Conservation (phyloP, 2,797 vertebrate species). For the Gallinago solitaria region DNA sequence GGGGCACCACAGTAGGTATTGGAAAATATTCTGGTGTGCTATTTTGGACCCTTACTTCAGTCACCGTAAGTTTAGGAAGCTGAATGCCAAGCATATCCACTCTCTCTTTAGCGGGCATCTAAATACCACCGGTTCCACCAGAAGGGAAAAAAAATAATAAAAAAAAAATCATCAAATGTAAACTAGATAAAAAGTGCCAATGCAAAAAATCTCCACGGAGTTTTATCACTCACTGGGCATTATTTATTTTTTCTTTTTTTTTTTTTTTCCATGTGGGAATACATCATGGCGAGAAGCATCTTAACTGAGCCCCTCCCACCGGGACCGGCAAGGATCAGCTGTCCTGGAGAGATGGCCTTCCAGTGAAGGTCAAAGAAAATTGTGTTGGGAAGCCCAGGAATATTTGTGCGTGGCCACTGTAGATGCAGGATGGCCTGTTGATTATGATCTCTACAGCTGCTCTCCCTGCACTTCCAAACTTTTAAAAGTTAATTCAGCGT, state of each 20-base stretch:
- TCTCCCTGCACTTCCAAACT: neutral
- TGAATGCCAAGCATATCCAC: neutral
- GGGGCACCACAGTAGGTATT: neutral
- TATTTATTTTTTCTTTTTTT: neutral
- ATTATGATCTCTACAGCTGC: neutral
- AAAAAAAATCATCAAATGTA: neutral
- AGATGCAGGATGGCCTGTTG: neutral
- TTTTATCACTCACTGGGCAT: neutral
- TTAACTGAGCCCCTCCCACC: neutral
- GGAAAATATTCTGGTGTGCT: neutral
- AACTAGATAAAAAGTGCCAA: neutral
- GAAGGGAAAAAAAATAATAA: no score
- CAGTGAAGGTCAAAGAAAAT: constrained; percentile 13
- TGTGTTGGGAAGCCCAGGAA: constrained; percentile 15
- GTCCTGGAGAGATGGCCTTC: constrained; percentile 3
- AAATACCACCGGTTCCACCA: neutral
- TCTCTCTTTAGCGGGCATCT: neutral
- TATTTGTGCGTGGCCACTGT: neutral
- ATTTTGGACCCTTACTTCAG: neutral
- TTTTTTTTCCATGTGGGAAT: neutral
- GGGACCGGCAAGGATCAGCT: neutral
- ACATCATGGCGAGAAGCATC: neutral
- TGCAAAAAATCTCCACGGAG: neutral
- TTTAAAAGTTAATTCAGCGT: neutral
- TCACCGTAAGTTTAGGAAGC: neutral